These are phyloP conservation scores for Bombus soroeensis DNA, from an alignment of 1,140 invertebrate species.

Conservation along the genomic window DNA sequence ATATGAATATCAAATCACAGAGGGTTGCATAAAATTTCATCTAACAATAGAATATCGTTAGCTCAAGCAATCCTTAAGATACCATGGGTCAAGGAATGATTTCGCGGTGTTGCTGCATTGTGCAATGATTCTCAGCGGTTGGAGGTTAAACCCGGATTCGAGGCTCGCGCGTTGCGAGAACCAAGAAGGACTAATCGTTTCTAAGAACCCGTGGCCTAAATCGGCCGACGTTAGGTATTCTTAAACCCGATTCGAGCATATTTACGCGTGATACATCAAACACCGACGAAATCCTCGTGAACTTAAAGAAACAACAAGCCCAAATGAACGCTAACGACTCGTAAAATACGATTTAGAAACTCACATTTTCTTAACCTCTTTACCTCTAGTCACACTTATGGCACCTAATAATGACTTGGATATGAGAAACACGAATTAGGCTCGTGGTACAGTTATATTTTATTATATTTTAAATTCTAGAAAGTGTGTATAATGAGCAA, in stretches of 20 bases:
- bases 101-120: slow-evolving; percentile 59
- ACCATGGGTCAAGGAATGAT: slow-evolving; percentile 19
- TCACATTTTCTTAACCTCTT: background rate
- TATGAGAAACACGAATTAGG: background rate
- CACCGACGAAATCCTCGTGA: background rate
- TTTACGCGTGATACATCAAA: background rate
- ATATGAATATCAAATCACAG: background rate
- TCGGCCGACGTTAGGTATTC: slow-evolving; percentile 35
- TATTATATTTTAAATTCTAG: background rate
- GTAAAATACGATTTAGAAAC: background rate
- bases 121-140: slow-evolving; percentile 57
- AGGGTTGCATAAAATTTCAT: background rate
- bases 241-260: background rate
- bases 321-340: slow-evolving; percentile 6
- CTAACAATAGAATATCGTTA: background rate
- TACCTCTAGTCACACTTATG: background rate
- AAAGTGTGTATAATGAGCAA: background rate
- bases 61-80: background rate
- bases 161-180: slow-evolving; percentile 52
- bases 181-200: slow-evolving; percentile 62
- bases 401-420: background rate
- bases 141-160: slow-evolving; percentile 56
- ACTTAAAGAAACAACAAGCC: background rate
- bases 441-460: background rate
- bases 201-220: slow-evolving; percentile 60